phyloP scores from a whole-genome alignment of 2,888 invertebrate species.

The Lucinisca nassula region DNA sequence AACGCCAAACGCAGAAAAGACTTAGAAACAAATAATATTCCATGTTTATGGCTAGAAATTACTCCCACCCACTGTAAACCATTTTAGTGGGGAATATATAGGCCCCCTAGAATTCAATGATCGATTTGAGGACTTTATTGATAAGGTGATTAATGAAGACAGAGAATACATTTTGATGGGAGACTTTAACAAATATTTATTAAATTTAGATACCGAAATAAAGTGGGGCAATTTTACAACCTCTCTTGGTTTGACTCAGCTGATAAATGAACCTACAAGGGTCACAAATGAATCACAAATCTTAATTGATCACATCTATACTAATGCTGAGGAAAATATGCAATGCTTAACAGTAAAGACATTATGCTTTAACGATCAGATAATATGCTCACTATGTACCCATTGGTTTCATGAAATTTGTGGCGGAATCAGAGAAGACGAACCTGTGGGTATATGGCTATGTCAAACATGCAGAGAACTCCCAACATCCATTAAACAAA shows the following conservation, averaged over 20 bases:
- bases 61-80: no score
- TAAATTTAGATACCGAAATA: no score
- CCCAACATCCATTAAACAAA: not conserved
- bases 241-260: not conserved
- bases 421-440: not conserved
- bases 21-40: no score
- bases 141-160: no score
- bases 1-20: no score
- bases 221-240: no score
- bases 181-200: no score
- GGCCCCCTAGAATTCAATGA: no score
- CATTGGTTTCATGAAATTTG: not conserved
- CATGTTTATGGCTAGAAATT: no score
- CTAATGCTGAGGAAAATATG: not conserved
- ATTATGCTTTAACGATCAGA: not conserved
- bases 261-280: not conserved
- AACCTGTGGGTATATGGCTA: not conserved
- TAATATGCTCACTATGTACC: not conserved
- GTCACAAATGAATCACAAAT: not conserved
- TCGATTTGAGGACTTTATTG: no score
- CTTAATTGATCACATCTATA: not conserved
- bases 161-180: no score
- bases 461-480: not conserved
- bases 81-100: no score
- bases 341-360: not conserved